phyloP scores from a whole-genome alignment of 2,113 vertebrate genomes.

The Empidonax traillii region DNA sequence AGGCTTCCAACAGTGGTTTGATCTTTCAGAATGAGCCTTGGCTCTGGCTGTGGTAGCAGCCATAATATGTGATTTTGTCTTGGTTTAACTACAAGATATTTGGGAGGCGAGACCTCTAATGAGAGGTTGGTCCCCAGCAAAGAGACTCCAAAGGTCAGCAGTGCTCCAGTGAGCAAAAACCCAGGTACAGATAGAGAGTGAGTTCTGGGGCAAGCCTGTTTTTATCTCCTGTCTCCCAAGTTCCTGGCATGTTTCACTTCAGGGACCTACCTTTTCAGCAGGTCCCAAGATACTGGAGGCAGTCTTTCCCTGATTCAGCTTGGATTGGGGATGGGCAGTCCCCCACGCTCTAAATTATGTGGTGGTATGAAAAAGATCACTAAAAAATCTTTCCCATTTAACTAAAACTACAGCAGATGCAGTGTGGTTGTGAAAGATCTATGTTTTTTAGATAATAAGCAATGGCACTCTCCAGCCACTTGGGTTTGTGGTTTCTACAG shows the following conservation, averaged over 20 bases:
- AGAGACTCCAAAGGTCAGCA: not conserved
- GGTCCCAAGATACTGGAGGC: not conserved
- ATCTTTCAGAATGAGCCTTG: not conserved
- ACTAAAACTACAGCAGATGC: not conserved
- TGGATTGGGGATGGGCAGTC: not conserved
- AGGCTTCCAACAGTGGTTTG: not conserved
- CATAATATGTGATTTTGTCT: not conserved
- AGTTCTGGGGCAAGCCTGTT: not conserved
- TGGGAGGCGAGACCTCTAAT: not conserved
- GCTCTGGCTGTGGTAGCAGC: not conserved
- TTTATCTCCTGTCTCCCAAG: not conserved
- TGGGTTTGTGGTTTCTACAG: not conserved
- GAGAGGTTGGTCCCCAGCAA: not conserved
- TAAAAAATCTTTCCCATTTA: not conserved
- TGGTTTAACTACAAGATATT: not conserved
- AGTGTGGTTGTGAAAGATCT: not conserved
- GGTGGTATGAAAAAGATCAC: not conserved
- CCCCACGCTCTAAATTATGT: not conserved
- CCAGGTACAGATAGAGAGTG: not conserved
- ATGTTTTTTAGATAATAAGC: fast-evolving
- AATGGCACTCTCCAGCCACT: not conserved
- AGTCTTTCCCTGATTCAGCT: not conserved
- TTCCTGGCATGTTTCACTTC: not conserved
- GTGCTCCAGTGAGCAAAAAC: not conserved
- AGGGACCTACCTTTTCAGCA: not conserved